Conservation (phyloP, 2,888 invertebrate species). For the Homarus gammarus region DNA sequence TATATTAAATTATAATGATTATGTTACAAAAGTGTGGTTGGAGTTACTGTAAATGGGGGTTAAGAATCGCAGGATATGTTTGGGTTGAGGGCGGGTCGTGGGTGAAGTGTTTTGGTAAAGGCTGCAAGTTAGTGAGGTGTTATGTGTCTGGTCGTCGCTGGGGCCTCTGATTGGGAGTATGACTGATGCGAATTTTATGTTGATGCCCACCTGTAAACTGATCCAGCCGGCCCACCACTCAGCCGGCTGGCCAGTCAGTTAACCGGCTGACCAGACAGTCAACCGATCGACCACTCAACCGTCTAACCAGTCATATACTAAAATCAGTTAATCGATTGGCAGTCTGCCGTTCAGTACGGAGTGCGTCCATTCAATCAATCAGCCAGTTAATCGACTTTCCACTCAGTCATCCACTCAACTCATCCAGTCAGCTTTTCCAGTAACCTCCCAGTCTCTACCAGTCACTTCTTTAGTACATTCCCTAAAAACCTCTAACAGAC, state of each 20-base stretch:
- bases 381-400: neutral
- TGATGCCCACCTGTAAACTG: constrained; percentile 60
- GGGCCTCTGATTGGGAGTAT: constrained; percentile 55
- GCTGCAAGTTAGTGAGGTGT: neutral
- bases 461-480: too few relatives aligned
- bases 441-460: neutral
- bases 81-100: too few relatives aligned
- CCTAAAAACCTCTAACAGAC: neutral
- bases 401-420: neutral
- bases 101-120: neutral
- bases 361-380: too few relatives aligned
- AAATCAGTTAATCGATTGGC: neutral
- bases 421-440: neutral
- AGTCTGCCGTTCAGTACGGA: constrained; percentile 22
- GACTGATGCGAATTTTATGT: constrained; percentile 65
- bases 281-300: neutral
- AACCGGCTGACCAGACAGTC: neutral
- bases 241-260: constrained; percentile 6
- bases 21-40: too few relatives aligned
- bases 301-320: neutral
- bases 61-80: too few relatives aligned
- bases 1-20: too few relatives aligned
- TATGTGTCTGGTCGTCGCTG: neutral
- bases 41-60: too few relatives aligned
- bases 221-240: constrained; percentile 38